Evolutionary conservation across 2,888 invertebrate species (phyloP).

Genomic region (Invenusta paracnida): DNA sequence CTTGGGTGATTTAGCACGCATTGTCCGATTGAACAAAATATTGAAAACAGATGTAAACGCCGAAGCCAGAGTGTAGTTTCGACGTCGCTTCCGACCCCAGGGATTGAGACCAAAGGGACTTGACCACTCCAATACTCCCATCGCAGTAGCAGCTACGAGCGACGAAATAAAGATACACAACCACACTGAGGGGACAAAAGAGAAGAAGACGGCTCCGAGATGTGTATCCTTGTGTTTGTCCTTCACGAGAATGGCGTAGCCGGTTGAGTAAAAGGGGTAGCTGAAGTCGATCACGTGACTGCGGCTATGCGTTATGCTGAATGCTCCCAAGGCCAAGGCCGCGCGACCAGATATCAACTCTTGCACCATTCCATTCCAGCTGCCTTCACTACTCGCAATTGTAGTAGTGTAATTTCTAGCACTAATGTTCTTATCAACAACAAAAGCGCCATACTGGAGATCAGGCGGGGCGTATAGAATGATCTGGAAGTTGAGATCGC

Average conservation of each 20-base stretch:
- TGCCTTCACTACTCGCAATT: slow-evolving; percentile 61
- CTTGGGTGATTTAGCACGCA: slow-evolving; percentile 88
- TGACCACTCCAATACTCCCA: slow-evolving; percentile 86
- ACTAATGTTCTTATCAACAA: too few species aligned
- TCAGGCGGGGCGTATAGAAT: slow-evolving; percentile 2
- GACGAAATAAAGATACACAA: slow-evolving; percentile 81
- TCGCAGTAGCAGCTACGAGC: slow-evolving; percentile 80
- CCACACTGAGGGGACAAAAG: slow-evolving; percentile 83
- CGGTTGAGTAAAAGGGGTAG: slow-evolving; percentile 66
- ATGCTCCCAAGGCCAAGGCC: slow-evolving; percentile 81
- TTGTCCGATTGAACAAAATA: slow-evolving; percentile 81
- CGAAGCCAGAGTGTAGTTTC: slow-evolving; percentile 81
- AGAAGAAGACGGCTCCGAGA: slow-evolving; percentile 55
- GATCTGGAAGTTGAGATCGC: not conserved
- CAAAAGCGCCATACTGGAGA: not conserved
- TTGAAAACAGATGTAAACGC: slow-evolving; percentile 90
- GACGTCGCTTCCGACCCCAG: slow-evolving; percentile 85
- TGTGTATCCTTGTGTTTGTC: not conserved
- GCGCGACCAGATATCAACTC: slow-evolving; percentile 80
- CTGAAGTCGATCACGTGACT: slow-evolving; percentile 77
- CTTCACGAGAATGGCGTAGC: not conserved
- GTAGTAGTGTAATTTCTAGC: too few species aligned
- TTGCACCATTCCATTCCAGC: slow-evolving; percentile 82
- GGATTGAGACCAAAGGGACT: slow-evolving; percentile 88
- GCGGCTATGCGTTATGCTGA: slow-evolving; percentile 71